A percentile compares a stretch with the other conserved stretches of the same genome.
These are phyloP conservation scores for Nothobranchius kuhntae DNA, from an alignment of 2,113 vertebrate species.

Conservation along the genomic window DNA sequence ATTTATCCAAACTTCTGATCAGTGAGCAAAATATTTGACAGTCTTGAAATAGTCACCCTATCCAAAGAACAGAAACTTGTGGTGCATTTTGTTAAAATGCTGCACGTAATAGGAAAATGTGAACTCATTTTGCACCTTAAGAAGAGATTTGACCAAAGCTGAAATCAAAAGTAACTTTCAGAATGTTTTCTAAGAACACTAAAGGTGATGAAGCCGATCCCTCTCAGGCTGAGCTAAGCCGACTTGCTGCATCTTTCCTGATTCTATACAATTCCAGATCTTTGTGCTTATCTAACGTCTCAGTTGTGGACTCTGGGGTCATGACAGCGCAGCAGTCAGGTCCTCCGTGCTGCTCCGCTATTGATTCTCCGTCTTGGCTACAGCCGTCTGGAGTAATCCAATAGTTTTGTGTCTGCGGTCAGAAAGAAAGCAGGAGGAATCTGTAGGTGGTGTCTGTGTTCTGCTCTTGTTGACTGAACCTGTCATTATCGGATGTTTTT, in stretches of 20 bases:
- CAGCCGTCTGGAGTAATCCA: slow-evolving; percentile 54
- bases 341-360: slow-evolving; percentile 35
- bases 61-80: too few relatives aligned
- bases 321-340: slow-evolving; percentile 32
- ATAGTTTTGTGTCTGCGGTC: slow-evolving; percentile 47
- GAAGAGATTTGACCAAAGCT: neutral
- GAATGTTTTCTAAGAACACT: slow-evolving; percentile 15
- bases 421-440: slow-evolving; percentile 39
- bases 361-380: slow-evolving; percentile 69
- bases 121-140: neutral
- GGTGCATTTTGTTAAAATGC: neutral
- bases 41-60: too few relatives aligned
- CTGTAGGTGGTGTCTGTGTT: neutral
- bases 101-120: neutral
- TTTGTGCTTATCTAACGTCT: slow-evolving; percentile 47
- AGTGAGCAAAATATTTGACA: neutral
- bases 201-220: slow-evolving; percentile 44
- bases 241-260: slow-evolving; percentile 36
- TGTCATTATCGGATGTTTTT: slow-evolving; percentile 9
- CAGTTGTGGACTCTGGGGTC: slow-evolving; percentile 39
- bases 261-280: slow-evolving; percentile 48
- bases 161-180: neutral
- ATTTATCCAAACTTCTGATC: slow-evolving; percentile 12
- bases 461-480: too few relatives aligned
- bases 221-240: slow-evolving; percentile 24